Evolutionary conservation across 2,113 vertebrate genomes (phyloP), one percentile per base, ranked within the genome.

Genomic region (Setophaga coronata): DNA sequence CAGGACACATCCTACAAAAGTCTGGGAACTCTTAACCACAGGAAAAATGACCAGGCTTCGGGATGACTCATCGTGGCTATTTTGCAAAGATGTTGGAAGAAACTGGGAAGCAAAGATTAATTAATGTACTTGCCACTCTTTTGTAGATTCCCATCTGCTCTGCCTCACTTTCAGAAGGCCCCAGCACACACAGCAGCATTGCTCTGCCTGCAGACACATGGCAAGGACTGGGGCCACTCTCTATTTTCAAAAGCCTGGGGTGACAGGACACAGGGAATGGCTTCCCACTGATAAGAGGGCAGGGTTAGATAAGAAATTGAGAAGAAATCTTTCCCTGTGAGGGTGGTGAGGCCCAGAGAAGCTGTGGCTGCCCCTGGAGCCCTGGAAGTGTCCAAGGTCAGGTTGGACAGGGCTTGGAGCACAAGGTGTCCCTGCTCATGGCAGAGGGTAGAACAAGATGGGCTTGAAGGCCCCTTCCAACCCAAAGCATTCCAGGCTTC

Each of bases 11-110:
- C 65, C 80, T 85, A 82, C 43, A 82, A 45, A 78, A 94, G 66
- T 89, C 87, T 89, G 84, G 83, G 87, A 96, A 94, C 57, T 74
- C 60, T 69, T 70, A 95, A 56, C 78, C 53, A 85, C 82, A 89
- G 93, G 53, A 92, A 95, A 89, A 95, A 51, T 65, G 87, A 95
- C 77, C 93, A 84, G 61, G 61, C n/a, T 91, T 89, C 62, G 42
- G 61, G 64, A 65, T 89, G 94, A 95, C 43, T 96, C 96, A 89
- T 9, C 4, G 7, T 40, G 2, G 0, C 34, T 66, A 64, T 79
- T 87, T 77, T 89, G 72, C 48, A 64, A 82, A 74, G 70, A 85
- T 14, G 7, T 36, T 94, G 70, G 87, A 93, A 91, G 73, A 91
- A 91, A 86, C 15, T 16, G 83, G 40, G 29, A 50, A 73, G 69